Percentiles rank a stretch among this genome's conserved stretches.
Evolutionary conservation across 2,113 vertebrate species (phyloP).

Genomic region (Vimba vimba): DNA sequence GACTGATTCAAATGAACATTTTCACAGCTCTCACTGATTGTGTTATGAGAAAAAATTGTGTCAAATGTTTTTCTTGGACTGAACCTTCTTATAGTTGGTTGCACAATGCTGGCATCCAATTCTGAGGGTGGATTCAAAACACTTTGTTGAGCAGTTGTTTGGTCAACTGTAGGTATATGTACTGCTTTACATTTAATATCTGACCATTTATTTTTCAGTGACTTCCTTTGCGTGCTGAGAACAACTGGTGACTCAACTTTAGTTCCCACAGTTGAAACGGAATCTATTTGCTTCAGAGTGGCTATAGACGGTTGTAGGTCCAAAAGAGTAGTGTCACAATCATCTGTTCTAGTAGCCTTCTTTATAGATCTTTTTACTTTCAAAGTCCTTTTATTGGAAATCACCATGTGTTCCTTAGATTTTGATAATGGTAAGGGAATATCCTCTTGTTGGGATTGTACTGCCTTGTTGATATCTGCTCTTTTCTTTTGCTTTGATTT

Average conservation of each 20-base stretch:
- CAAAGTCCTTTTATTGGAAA: not conserved
- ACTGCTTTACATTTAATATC: not conserved
- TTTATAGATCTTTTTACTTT: not conserved
- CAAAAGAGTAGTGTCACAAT: constrained; percentile 10
- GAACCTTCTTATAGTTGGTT: not conserved
- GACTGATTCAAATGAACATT: not conserved
- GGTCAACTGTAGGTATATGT: not conserved
- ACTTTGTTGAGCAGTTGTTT: not conserved
- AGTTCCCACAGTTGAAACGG: not conserved
- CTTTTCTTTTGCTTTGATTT: constrained; percentile 8
- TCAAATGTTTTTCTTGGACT: not conserved
- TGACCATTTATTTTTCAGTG: not conserved
- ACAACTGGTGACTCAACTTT: not conserved
- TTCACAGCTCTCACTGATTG: not conserved
- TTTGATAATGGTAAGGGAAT: not conserved
- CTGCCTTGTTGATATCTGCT: not conserved
- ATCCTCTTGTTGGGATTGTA: constrained; percentile 7
- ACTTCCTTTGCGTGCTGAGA: not conserved
- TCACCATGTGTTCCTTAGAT: not conserved
- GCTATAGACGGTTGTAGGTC: not conserved
- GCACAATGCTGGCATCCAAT: not conserved
- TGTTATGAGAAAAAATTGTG: not conserved
- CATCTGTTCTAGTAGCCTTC: not conserved
- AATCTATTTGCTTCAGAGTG: not conserved
- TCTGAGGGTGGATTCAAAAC: not conserved